These are phyloP conservation scores for Nyctalus aviator DNA, from an alignment of 2,797 vertebrate species.

Conservation along the genomic window DNA sequence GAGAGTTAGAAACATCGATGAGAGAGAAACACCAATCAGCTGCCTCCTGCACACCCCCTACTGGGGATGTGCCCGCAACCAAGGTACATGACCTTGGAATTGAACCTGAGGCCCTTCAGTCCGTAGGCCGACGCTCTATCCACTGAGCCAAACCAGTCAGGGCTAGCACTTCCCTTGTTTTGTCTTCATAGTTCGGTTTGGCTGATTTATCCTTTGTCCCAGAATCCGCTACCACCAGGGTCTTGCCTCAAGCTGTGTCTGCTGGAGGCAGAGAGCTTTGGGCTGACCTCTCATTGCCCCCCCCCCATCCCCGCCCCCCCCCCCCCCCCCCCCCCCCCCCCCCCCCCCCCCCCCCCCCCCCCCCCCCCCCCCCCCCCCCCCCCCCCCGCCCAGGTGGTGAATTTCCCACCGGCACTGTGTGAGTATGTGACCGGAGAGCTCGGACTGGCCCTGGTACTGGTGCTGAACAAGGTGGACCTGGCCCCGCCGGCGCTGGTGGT, in stretches of 20 bases:
- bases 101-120: too few species aligned
- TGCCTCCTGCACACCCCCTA: too few species aligned
- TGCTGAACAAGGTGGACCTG: constrained; percentile 95
- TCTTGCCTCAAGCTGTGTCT: constrained; percentile 1
- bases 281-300: not conserved
- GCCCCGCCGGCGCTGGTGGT: constrained; percentile 92
- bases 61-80: too few species aligned
- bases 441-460: constrained; percentile 92
- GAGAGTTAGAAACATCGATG: too few species aligned
- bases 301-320: not conserved
- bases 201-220: not conserved
- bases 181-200: not conserved
- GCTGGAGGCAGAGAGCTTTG: not conserved
- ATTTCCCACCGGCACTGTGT: constrained; percentile 94
- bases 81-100: too few species aligned
- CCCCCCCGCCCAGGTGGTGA: constrained; percentile 90
- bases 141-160: too few species aligned
- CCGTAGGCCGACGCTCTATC: too few species aligned
- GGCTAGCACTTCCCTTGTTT: not conserved
- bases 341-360: not conserved
- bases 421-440: constrained; percentile 92
- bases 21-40: too few species aligned
- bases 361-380: not conserved
- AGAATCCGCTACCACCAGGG: not conserved
- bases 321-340: not conserved